Evolutionary conservation across 2,113 vertebrate species (phyloP).

Genomic region (Nipponia nippon): DNA sequence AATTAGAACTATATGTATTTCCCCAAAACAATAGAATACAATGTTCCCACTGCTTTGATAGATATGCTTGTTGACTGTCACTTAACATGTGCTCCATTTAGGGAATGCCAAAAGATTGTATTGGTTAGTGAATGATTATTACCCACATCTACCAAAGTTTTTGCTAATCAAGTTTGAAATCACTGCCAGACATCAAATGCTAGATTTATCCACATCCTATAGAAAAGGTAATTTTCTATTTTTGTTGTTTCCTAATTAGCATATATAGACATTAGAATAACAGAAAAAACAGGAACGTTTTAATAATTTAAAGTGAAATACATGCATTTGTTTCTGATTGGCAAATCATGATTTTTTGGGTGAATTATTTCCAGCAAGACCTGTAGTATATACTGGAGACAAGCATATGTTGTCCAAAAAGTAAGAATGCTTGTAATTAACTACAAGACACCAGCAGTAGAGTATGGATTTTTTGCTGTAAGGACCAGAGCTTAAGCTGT

Average conservation of each 20-base stretch:
- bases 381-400: background rate
- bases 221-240: background rate
- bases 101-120: background rate
- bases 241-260: background rate
- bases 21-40: background rate
- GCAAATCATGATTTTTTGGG: background rate
- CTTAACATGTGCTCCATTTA: rapidly evolving
- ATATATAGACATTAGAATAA: background rate
- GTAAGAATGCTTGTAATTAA: background rate
- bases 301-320: background rate
- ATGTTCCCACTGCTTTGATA: background rate
- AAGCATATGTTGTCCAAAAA: background rate
- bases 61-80: background rate
- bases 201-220: background rate
- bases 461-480: background rate
- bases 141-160: background rate
- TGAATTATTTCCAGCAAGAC: background rate
- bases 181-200: background rate
- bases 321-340: background rate
- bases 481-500: background rate
- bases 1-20: background rate
- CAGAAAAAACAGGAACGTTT: background rate
- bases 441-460: background rate
- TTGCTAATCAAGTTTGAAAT: background rate
- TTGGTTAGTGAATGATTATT: background rate